Evolutionary conservation across 2,113 vertebrate genomes (phyloP).

Genomic region (Mastomys coucha): DNA sequence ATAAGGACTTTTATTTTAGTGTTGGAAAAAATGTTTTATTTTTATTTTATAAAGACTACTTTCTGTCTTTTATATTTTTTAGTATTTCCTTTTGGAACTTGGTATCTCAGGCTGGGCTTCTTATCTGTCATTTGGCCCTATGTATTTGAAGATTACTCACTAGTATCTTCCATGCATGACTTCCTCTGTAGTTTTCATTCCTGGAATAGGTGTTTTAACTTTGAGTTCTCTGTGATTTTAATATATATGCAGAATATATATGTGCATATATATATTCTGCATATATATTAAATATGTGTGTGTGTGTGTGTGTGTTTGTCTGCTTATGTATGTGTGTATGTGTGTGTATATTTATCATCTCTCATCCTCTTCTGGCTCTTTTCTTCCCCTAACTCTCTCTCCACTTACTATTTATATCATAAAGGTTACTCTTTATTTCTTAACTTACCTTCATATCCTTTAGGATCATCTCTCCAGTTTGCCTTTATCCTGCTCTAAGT

Average conservation of each 20-base stretch:
- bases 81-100: conserved; percentile 29
- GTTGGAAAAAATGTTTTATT: neutral
- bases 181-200: conserved; percentile 22
- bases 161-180: neutral
- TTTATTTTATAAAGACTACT: conserved; percentile 37
- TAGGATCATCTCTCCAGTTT: neutral
- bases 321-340: neutral
- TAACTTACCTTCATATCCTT: neutral
- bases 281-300: too few relatives aligned
- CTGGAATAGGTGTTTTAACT: conserved; percentile 31
- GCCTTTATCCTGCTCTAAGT: neutral
- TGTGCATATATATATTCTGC: neutral
- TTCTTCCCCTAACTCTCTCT: neutral
- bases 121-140: neutral
- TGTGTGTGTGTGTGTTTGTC: neutral
- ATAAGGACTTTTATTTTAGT: neutral
- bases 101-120: neutral
- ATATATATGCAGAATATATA: neutral
- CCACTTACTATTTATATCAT: neutral
- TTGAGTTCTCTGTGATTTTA: neutral
- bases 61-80: neutral
- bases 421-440: neutral
- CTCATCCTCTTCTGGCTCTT: neutral
- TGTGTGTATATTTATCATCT: neutral
- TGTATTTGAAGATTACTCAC: neutral